Evolutionary conservation across 2,888 invertebrate genomes (phyloP).

Genomic region (Spilarctia lutea): DNA sequence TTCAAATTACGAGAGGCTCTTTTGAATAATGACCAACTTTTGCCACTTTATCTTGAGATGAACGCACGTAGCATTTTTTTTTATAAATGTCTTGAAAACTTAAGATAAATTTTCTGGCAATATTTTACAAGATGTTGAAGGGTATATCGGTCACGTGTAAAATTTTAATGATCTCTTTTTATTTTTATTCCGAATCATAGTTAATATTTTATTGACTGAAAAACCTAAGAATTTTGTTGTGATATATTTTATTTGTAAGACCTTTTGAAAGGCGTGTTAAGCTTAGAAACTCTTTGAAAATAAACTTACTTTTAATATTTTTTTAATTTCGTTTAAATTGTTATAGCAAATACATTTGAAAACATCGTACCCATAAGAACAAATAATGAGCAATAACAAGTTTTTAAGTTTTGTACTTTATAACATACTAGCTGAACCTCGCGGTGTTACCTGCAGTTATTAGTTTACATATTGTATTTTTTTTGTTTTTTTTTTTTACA

Average conservation of each 20-base stretch:
- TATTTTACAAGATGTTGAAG: conserved; percentile 1
- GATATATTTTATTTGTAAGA: neutral
- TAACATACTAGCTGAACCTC: no score
- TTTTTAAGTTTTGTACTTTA: neutral
- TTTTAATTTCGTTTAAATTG: neutral
- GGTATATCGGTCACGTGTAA: neutral
- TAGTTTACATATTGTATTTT: no score
- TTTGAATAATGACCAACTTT: conserved; percentile 37
- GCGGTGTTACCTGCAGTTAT: no score
- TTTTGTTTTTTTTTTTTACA: no score
- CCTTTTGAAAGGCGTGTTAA: neutral
- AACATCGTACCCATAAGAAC: neutral
- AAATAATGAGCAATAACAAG: neutral
- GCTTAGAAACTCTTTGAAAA: neutral
- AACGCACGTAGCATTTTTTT: conserved; percentile 22
- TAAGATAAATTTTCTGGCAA: conserved; percentile 20
- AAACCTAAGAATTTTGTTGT: neutral
- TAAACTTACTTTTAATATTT: neutral
- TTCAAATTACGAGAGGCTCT: neutral
- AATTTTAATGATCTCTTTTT: neutral
- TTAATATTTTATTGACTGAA: neutral
- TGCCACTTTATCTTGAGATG: conserved; percentile 30
- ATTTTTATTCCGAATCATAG: neutral
- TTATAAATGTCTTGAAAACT: conserved; percentile 18
- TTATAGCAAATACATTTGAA: neutral